Conservation (phyloP, 2,797 vertebrate species). For the Otus scops region DNA sequence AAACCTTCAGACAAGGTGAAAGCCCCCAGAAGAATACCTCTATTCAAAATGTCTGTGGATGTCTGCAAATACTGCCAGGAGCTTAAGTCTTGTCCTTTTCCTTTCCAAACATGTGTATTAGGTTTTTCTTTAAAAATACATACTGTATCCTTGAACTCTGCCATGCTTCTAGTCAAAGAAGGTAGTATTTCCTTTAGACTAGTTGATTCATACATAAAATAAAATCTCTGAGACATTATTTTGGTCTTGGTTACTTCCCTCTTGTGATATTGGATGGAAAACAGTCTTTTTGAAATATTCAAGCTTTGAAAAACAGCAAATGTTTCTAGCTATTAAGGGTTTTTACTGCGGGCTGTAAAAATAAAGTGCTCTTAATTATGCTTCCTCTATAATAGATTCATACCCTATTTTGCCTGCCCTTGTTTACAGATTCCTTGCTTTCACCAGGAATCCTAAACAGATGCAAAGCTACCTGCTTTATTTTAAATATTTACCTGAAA, state of each 20-base stretch:
- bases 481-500: not conserved
- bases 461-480: not conserved
- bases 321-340: not conserved
- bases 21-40: conserved; percentile 64
- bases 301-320: not conserved
- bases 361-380: not conserved
- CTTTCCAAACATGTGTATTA: conserved; percentile 55
- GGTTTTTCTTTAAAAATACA: conserved; percentile 48
- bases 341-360: not conserved
- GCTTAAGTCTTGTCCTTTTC: conserved; percentile 42
- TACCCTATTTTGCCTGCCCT: not conserved
- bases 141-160: conserved; percentile 32
- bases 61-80: conserved; percentile 62
- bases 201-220: conserved; percentile 42
- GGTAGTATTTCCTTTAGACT: conserved; percentile 49
- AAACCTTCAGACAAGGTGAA: conserved; percentile 64
- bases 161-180: conserved; percentile 2
- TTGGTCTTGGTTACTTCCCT: conserved; percentile 33
- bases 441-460: not conserved
- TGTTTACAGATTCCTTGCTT: not conserved
- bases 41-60: conserved; percentile 60
- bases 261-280: conserved; percentile 2
- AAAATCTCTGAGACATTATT: conserved; percentile 32
- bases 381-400: not conserved
- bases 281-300: not conserved